Base-by-base conservation (phyloP, 1,140 invertebrate genomes). In the Procambarus virginalis region DNA sequence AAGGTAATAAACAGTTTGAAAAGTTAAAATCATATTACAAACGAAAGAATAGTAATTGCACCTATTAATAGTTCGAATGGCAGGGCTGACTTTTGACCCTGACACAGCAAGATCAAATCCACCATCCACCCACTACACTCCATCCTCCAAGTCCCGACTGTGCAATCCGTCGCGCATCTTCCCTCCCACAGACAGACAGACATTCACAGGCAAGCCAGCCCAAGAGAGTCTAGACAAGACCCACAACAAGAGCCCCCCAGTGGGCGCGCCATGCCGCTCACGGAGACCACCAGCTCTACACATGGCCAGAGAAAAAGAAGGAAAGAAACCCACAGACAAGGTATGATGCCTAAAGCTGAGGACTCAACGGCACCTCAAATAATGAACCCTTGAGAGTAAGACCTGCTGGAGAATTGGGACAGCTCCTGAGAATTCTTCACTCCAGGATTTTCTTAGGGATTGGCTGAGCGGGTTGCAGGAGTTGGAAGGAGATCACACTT, bases 271-370 rank as follows among this genome's bases (percentile, higher is more conserved):
- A 34, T 34, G 8, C 2, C 51, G 12, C 12, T 55, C 4, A 0
- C 51, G 8, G 51, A 9, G 51, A 12, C 51, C 51, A 55, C 8
- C 51, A 55, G 8, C 12, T 12, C 51, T 55, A 17, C 60, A 64
- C 60, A 64, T 2, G 17, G 10, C 20, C 14, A 64, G 20, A 14
- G 60, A 64, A 20, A 64, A 64, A 10, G 6, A 58, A 58, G 4
- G 12, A 64, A 64, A 64, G 60, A 17, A 64, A 64, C 12, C 51
- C 10, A 2, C 79, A 60, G 78, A 81, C 79, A 81, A 81, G 79
- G 51, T 81, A 60, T 81, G 78, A 81, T 81, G n/a, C 79, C 20
- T 81, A 81, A 81, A 81, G 79, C 78, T 55, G 78, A 60, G 20
- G 79, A 60, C 79, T 81, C 79, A 81, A 55, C 79, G 17, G n/a